Percentiles rank a stretch among this genome's conserved stretches.
These are phyloP conservation scores for Dioctria linearis DNA, from an alignment of 2,888 invertebrate species.

Conservation along the genomic window DNA sequence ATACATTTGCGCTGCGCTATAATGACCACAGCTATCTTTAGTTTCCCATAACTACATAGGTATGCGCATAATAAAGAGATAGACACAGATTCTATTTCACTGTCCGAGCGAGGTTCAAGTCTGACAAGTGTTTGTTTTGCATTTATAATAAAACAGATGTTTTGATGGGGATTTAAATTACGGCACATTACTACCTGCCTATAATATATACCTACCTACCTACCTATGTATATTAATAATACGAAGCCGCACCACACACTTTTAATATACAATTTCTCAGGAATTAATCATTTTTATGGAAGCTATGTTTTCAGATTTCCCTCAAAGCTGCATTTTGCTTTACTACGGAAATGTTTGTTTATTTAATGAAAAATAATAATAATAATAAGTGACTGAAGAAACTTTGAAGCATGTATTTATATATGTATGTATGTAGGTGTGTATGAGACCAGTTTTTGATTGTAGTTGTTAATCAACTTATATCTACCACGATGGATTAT, in stretches of 20 bases:
- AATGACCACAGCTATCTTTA: not conserved
- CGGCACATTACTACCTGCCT: not conserved
- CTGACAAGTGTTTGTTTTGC: not conserved
- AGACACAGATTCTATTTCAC: not conserved
- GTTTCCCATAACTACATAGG: not conserved
- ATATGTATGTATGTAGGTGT: not conserved
- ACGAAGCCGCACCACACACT: not conserved
- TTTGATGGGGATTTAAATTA: not conserved
- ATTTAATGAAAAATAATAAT: not conserved
- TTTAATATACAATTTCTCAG: constrained; percentile 15
- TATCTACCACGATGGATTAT: not conserved
- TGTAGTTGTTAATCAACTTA: not conserved
- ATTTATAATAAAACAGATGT: not conserved
- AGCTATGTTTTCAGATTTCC: constrained; percentile 30
- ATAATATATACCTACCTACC: too few relatives aligned
- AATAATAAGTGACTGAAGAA: not conserved
- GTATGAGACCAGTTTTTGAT: not conserved
- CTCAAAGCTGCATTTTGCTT: not conserved
- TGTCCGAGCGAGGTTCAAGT: not conserved
- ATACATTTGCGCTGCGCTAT: not conserved
- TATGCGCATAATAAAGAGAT: too few relatives aligned
- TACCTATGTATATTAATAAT: too few relatives aligned
- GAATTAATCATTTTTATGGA: constrained; percentile 41
- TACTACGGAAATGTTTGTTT: constrained; percentile 38
- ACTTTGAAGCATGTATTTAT: not conserved